Percentiles rank a stretch among this genome's conserved stretches.
phyloP scores from a whole-genome alignment of 2,113 vertebrate species.

The Cyanoliseus patagonus region DNA sequence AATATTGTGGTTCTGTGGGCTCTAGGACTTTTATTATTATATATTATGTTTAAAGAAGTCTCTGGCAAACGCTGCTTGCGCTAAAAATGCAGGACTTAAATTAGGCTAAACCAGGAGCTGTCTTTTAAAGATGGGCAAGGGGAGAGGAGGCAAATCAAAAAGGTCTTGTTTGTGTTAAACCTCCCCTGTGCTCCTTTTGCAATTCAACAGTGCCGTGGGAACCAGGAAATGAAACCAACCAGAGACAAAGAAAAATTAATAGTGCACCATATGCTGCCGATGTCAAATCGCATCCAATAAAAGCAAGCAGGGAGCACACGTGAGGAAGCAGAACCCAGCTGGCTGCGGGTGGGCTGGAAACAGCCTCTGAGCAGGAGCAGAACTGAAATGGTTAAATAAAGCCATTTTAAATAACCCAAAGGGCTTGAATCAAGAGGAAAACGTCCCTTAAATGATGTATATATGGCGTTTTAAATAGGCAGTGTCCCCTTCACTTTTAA shows the following conservation, averaged over 20 bases:
- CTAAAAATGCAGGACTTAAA: not conserved
- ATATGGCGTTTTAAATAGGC: not conserved
- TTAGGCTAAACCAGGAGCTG: not conserved
- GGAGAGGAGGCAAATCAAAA: not conserved
- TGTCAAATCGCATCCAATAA: not conserved
- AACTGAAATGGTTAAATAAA: not conserved
- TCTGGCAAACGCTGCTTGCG: not conserved
- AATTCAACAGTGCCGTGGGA: conserved; percentile 43
- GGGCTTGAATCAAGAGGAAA: not conserved
- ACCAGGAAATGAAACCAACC: conserved; percentile 51
- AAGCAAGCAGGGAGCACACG: conserved; percentile 2
- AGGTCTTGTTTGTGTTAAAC: conserved; percentile 39
- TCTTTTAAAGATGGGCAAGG: not conserved
- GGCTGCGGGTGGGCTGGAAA: not conserved
- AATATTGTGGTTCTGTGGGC: conserved; percentile 64
- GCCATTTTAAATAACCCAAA: not conserved
- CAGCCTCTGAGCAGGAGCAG: not conserved
- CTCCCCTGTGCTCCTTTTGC: conserved; percentile 15
- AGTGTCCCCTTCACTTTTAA: not conserved
- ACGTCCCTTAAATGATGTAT: rapidly evolving
- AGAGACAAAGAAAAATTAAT: conserved; percentile 54
- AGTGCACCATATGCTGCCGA: conserved; percentile 28
- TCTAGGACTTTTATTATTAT: conserved; percentile 4
- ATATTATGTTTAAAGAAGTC: not conserved
- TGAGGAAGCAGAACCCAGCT: not conserved